Evolutionary conservation across 2,888 invertebrate genomes (phyloP), one percentile per base, ranked within the genome.

Genomic region (Empis livida): DNA sequence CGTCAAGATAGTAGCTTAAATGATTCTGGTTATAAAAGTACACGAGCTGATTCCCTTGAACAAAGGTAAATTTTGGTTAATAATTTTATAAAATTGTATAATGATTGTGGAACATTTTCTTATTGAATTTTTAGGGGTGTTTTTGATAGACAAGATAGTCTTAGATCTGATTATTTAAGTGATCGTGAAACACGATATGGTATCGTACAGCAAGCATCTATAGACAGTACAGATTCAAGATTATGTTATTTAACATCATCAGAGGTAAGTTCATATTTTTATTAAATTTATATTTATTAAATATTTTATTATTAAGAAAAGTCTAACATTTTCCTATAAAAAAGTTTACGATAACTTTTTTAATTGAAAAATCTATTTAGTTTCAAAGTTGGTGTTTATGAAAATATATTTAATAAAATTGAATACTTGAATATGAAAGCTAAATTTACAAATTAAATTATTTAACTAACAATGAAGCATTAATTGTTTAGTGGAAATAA

Each of bases 191-290:
- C 86, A 15, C 81, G 87, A 58, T 86, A 86, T 63, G 89, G 89
- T 56, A 89, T 92, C 66, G 88, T 91, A 58, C 91, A 92, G 70
- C 93, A 93, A 70, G 90, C 91, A 42, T 92, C 92, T 45, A 82
- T 93, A 54, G 92, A 93, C 68, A 92, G 92, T 73, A 91, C 92
- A 10, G 93, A 93, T 73, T 92, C 92, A 55, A 78, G 91, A 60
- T 80, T 92, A 59, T 92, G 92, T 73, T 93, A 93, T 73, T 78
- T 93, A 65, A 93, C 93, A 56, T 93, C 92, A 42, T 93, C 92
- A 55, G 93, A 93, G 90, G 92, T 93, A 75, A 82, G 91, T 78
- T 2, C 11, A 16, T 35, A 30, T 43, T 31, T 31, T 23, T 11
- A 32, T 30, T 23, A 8, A 16, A 9, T n/a, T 30, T 16, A 42